Evolutionary conservation across 2,888 invertebrate genomes (phyloP).

Genomic region (Drosophila sordidapex): DNA sequence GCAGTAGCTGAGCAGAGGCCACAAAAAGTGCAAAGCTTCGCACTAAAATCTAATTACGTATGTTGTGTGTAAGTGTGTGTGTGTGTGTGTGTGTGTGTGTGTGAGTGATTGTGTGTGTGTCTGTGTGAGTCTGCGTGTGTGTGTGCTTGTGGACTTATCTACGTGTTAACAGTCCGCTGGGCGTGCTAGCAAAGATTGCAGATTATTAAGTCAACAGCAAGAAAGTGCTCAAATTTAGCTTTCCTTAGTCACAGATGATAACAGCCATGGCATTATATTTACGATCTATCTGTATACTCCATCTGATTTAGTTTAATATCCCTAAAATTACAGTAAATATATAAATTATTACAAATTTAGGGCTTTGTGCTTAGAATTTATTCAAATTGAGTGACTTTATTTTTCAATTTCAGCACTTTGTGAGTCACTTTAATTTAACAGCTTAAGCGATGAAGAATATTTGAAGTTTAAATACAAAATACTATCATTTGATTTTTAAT

Average conservation of each 20-base stretch:
- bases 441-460: neutral
- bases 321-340: neutral
- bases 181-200: conserved; percentile 1
- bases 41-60: conserved; percentile 70
- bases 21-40: conserved; percentile 58
- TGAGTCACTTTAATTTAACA: too few species aligned
- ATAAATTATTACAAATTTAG: neutral
- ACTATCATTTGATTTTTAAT: neutral
- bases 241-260: neutral
- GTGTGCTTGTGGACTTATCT: conserved; percentile 48
- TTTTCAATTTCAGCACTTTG: neutral
- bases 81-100: too few species aligned
- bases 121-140: too few species aligned
- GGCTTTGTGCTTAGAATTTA: neutral
- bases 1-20: neutral
- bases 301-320: neutral
- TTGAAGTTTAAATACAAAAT: neutral
- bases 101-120: too few species aligned
- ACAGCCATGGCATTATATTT: neutral
- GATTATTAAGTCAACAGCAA: conserved; percentile 5
- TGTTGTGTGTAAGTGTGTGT: neutral
- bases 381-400: neutral
- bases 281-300: neutral
- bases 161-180: conserved; percentile 54
- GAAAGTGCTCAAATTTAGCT: neutral